These are phyloP conservation scores for Sitobion miscanthi DNA, from an alignment of 1,140 invertebrate genomes.

Conservation along the genomic window DNA sequence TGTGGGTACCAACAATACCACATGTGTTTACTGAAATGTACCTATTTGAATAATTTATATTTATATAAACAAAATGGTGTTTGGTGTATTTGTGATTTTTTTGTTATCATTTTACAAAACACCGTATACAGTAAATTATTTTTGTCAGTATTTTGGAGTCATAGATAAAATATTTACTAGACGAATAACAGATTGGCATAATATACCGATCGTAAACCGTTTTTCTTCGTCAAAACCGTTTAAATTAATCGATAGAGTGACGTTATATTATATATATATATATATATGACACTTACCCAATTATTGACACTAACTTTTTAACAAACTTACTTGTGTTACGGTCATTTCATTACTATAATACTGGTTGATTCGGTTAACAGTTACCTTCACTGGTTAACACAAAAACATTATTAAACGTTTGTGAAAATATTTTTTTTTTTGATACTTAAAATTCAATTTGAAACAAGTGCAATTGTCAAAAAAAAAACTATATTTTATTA, in stretches of 20 bases:
- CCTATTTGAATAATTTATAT: no score
- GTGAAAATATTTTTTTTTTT: not conserved
- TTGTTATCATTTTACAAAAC: no score
- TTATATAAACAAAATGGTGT: no score
- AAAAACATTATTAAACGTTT: not conserved
- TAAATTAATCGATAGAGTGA: not conserved
- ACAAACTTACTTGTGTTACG: not conserved
- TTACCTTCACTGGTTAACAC: not conserved
- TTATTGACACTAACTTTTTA: not conserved
- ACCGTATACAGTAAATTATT: not conserved
- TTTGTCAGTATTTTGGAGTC: not conserved
- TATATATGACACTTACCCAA: not conserved
- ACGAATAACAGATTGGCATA: no score
- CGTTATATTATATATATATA: not conserved
- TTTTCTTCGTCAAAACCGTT: not conserved
- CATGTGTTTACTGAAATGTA: no score
- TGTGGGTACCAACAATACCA: no score
- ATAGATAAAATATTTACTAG: no score
- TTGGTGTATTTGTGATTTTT: no score
- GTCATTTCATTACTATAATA: not conserved
- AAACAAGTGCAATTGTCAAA: not conserved
- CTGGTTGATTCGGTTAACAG: not conserved
- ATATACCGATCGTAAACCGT: no score
- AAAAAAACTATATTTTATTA: no score
- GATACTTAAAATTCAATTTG: not conserved